Conservation (phyloP, 2,888 invertebrate genomes). For the Lepeophtheirus nordmannii region DNA sequence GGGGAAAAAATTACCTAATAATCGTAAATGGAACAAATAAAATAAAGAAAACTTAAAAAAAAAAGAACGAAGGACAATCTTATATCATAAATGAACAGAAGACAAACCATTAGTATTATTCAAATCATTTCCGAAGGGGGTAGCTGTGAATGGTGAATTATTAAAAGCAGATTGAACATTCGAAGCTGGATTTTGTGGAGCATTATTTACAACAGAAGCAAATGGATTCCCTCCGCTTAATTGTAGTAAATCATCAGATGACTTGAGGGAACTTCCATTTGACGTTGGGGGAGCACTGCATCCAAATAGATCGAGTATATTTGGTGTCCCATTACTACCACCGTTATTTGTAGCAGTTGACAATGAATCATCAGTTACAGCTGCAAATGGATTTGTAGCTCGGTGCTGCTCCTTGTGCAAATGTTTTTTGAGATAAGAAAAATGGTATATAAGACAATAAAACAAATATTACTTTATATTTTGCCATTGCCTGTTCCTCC, state of each 20-base stretch:
- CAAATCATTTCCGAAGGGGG: conserved; percentile 9
- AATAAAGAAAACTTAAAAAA: background rate
- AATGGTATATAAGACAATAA: conserved; percentile 11
- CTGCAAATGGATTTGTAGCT: conserved; percentile 67
- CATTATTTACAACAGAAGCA: conserved; percentile 39
- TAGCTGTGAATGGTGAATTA: conserved; percentile 11
- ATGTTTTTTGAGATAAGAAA: background rate
- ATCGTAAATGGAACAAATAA: background rate
- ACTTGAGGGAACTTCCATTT: conserved; percentile 39
- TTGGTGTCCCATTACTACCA: conserved; percentile 28
- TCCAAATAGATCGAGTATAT: conserved; percentile 60
- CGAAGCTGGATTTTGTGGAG: conserved; percentile 25
- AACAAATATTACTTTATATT: conserved; percentile 57
- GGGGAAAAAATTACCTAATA: background rate
- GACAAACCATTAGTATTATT: background rate
- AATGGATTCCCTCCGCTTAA: conserved; percentile 68
- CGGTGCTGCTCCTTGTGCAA: conserved; percentile 32
- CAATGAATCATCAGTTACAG: conserved; percentile 34
- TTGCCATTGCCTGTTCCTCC: conserved; percentile 88
- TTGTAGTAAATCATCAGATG: conserved; percentile 74
- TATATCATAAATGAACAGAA: background rate
- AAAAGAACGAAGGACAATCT: too few relatives aligned
- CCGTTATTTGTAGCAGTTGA: conserved; percentile 38
- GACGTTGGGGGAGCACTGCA: conserved; percentile 9
- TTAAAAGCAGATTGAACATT: conserved; percentile 23